Evolutionary conservation across 2,797 vertebrate genomes (phyloP).

Genomic region (Aldrovandia affinis): DNA sequence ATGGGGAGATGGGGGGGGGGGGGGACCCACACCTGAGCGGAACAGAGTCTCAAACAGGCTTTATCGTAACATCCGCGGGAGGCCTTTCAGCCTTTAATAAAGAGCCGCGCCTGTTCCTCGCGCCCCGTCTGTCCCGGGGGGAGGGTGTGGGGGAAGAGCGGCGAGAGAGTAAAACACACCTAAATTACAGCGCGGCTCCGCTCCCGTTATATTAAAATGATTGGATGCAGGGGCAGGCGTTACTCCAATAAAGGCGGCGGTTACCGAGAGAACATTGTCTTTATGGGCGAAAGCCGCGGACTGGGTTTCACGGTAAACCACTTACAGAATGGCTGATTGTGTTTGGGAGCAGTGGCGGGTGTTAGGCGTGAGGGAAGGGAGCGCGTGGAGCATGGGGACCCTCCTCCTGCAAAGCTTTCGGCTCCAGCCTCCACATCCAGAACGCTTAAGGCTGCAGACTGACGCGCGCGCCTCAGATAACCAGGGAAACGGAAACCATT

Average conservation of each 20-base stretch:
- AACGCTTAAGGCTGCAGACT: background rate
- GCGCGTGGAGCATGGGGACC: background rate
- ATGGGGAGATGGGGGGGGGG: too few relatives aligned
- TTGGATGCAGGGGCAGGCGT: background rate
- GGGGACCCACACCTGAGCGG: background rate
- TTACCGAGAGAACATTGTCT: conserved; percentile 11
- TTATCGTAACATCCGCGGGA: background rate
- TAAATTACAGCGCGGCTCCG: conserved; percentile 1
- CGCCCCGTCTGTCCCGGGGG: background rate
- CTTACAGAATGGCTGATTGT: background rate
- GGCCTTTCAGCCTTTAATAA: conserved; percentile 7
- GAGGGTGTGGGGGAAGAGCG: background rate
- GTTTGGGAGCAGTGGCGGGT: background rate
- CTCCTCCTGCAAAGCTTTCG: background rate
- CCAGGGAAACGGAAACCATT: background rate
- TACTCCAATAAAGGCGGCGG: conserved; percentile 20
- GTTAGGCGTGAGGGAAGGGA: background rate
- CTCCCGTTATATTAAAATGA: background rate
- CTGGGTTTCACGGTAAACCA: background rate
- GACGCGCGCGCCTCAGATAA: background rate
- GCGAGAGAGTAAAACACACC: background rate
- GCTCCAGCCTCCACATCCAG: background rate
- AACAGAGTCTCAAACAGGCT: background rate
- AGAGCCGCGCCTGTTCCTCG: conserved; percentile 13
- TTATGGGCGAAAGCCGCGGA: background rate